phyloP scores from a whole-genome alignment of 2,113 vertebrate genomes.

The Microtus oregoni region DNA sequence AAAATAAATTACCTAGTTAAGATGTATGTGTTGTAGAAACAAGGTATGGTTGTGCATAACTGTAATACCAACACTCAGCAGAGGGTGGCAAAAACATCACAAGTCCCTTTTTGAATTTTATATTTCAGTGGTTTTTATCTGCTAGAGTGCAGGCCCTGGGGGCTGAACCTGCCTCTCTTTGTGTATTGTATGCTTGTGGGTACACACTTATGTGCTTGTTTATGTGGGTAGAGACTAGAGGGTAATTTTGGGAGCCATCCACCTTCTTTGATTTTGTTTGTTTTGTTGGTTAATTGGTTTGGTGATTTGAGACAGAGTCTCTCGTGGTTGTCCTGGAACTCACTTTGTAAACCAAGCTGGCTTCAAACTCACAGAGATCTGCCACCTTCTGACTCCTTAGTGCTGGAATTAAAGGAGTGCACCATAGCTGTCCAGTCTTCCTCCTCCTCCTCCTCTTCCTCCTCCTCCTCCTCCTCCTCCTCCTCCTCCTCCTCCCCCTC shows the following conservation, averaged over 20 bases:
- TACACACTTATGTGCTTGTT: too few relatives aligned
- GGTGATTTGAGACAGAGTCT: not conserved
- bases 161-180: not conserved
- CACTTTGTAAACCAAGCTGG: not conserved
- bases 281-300: not conserved
- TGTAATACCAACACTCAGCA: not conserved
- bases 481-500: too few relatives aligned
- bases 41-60: not conserved
- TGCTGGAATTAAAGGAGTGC: not conserved
- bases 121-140: constrained; percentile 26
- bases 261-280: not conserved
- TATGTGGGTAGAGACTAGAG: not conserved
- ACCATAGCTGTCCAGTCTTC: not conserved
- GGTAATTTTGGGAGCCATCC: not conserved
- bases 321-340: not conserved
- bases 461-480: too few relatives aligned
- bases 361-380: not conserved
- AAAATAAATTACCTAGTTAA: constrained; percentile 15
- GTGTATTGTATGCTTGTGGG: not conserved
- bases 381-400: not conserved
- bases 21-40: not conserved
- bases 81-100: not conserved
- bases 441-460: too few relatives aligned
- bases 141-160: not conserved
- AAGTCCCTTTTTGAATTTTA: not conserved